phyloP scores from a whole-genome alignment of 2,113 vertebrate genomes.

The Toxotes chatareus region DNA sequence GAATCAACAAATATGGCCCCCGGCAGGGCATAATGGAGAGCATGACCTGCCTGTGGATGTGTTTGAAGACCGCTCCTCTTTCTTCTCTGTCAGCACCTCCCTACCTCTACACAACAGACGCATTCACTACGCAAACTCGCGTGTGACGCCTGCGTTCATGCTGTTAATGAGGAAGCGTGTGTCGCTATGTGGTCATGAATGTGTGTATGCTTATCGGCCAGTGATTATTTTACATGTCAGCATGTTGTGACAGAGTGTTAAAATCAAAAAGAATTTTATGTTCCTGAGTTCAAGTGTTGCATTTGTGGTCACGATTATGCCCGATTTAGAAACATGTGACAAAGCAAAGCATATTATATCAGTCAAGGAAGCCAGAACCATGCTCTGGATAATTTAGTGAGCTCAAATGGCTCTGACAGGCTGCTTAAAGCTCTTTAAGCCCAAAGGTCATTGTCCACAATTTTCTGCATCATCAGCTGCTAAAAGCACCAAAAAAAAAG shows the following conservation, averaged over 20 bases:
- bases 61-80: constrained; percentile 79
- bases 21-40: constrained; percentile 76
- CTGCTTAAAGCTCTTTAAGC: constrained; percentile 49
- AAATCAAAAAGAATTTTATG: constrained; percentile 51
- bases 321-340: constrained; percentile 41
- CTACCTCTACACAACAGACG: constrained; percentile 74
- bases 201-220: constrained; percentile 62
- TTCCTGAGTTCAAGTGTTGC: constrained; percentile 24
- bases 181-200: constrained; percentile 49
- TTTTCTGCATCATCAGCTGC: constrained; percentile 51
- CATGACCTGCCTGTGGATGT: constrained; percentile 72
- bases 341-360: constrained; percentile 56
- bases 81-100: constrained; percentile 82
- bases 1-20: constrained; percentile 83
- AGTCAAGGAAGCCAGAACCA: constrained; percentile 28
- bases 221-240: constrained; percentile 71
- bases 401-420: constrained; percentile 53
- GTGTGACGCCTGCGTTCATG: constrained; percentile 46
- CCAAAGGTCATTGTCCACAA: constrained; percentile 57
- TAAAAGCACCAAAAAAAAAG: constrained; percentile 23
- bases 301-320: constrained; percentile 26
- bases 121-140: constrained; percentile 76
- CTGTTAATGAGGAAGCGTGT: constrained; percentile 67
- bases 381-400: constrained; percentile 32
- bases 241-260: constrained; percentile 61